Percentiles rank a stretch among this genome's conserved stretches.
Evolutionary conservation across 1,140 invertebrate genomes (phyloP).

Genomic region (Gryllus bimaculatus): DNA sequence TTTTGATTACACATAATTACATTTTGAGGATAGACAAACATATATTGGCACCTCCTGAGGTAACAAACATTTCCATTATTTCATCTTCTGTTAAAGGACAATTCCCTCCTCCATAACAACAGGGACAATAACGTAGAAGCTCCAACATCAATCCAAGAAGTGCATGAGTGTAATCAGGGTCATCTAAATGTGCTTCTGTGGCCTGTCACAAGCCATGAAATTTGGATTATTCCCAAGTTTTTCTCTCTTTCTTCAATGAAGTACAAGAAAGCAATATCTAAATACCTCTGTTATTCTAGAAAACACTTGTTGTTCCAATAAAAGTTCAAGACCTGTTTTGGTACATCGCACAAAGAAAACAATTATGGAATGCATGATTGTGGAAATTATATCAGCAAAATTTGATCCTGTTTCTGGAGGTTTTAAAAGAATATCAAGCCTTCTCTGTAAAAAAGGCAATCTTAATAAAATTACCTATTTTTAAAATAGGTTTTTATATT

Average conservation of each 20-base stretch:
- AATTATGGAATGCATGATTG: constrained; percentile 20
- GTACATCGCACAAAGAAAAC: constrained; percentile 23
- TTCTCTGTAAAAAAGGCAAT: constrained; percentile 17
- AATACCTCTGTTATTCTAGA: constrained; percentile 19
- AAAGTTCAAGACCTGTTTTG: constrained; percentile 19
- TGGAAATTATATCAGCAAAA: constrained; percentile 18
- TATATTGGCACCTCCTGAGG: constrained; percentile 11
- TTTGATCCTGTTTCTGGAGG: constrained; percentile 20
- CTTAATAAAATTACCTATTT: not conserved
- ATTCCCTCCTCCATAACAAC: constrained; percentile 17
- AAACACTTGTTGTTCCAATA: constrained; percentile 23
- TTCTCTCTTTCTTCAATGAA: no score
- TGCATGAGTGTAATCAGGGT: constrained; percentile 20
- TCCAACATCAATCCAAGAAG: constrained; percentile 22
- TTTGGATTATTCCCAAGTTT: not conserved
- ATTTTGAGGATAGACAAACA: constrained; percentile 21
- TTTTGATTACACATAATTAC: not conserved
- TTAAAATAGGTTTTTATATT: not conserved
- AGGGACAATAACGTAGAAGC: constrained; percentile 22
- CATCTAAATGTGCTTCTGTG: constrained; percentile 21
- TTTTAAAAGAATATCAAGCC: constrained; percentile 21
- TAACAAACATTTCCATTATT: constrained; percentile 21
- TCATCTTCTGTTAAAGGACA: constrained; percentile 11
- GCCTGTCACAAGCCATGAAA: constrained; percentile 17
- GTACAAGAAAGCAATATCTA: not conserved